Evolutionary conservation across 2,888 invertebrate genomes (phyloP).

Genomic region (Conomelus anceps): DNA sequence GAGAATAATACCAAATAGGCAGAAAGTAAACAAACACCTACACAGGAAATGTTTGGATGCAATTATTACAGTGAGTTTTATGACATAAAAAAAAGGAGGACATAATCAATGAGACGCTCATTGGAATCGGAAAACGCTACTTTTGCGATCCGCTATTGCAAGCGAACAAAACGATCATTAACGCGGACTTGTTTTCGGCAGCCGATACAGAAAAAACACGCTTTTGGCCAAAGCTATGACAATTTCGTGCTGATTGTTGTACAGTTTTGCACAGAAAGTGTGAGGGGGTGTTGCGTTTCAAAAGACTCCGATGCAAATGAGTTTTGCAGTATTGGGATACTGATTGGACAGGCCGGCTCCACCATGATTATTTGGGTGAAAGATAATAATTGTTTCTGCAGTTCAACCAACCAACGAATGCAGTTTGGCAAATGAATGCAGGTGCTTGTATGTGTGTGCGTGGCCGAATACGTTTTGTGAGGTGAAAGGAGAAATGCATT

Average conservation of each 20-base stretch:
- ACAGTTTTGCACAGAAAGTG: not conserved
- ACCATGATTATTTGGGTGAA: not conserved
- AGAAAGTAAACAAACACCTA: not conserved
- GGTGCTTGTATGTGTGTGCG: not conserved
- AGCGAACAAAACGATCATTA: not conserved
- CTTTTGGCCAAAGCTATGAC: not conserved
- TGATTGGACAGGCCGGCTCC: not conserved
- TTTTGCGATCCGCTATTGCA: not conserved
- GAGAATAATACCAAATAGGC: not conserved
- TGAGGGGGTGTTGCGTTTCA: not conserved
- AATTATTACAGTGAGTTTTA: not conserved
- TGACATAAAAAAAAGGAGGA: not conserved
- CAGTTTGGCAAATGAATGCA: not conserved
- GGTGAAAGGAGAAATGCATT: constrained; percentile 25
- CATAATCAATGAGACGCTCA: not conserved
- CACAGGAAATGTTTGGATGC: not conserved
- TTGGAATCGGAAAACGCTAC: not conserved
- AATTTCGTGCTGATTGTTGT: not conserved
- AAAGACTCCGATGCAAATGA: not conserved
- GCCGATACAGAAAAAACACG: not conserved
- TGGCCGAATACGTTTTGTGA: not conserved
- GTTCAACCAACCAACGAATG: not conserved
- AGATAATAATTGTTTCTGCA: not conserved
- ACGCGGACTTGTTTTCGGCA: not conserved
- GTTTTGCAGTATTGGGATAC: not conserved